These are phyloP conservation scores for Drosophila robusta DNA, from an alignment of 2,888 invertebrate species.

Conservation along the genomic window DNA sequence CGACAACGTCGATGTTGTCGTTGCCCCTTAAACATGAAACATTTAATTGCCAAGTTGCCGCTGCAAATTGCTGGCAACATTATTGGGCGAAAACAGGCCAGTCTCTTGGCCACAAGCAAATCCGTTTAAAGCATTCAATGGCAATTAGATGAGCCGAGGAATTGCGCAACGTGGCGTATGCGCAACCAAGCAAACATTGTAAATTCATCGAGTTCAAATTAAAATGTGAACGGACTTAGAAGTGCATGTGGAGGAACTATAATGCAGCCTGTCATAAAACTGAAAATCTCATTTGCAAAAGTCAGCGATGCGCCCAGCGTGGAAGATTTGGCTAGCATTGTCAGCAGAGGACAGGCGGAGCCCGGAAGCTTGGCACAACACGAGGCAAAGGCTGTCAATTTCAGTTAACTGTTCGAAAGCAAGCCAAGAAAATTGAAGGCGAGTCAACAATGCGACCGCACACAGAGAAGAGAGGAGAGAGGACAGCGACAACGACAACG, in stretches of 20 bases:
- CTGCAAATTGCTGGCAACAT: conserved; percentile 42
- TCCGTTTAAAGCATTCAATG: conserved; percentile 38
- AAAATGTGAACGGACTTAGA: conserved; percentile 3
- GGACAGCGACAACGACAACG: conserved; percentile 18
- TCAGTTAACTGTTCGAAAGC: conserved; percentile 64
- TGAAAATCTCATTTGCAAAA: conserved; percentile 74
- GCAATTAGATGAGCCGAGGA: conserved; percentile 45
- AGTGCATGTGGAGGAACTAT: conserved; percentile 6
- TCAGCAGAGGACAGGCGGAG: conserved; percentile 28
- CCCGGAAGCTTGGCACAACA: conserved; percentile 44
- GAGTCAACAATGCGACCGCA: conserved; percentile 61
- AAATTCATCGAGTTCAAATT: conserved; percentile 2
- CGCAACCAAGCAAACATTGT: conserved; percentile 10
- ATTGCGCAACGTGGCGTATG: conserved; percentile 11
- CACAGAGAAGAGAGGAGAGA: conserved; percentile 4
- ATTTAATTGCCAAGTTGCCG: conserved; percentile 65
- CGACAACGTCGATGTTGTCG: conserved; percentile 13
- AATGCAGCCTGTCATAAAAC: conserved; percentile 66
- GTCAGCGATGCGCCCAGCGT: conserved; percentile 21
- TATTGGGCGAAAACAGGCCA: conserved; percentile 19
- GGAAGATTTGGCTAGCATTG: conserved; percentile 32
- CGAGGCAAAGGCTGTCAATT: conserved; percentile 75
- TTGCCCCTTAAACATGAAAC: conserved; percentile 51
- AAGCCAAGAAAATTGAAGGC: conserved; percentile 59
- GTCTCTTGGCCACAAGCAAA: conserved; percentile 31